Conservation (phyloP, 2,113 vertebrate genomes). For the Hyla sarda region DNA sequence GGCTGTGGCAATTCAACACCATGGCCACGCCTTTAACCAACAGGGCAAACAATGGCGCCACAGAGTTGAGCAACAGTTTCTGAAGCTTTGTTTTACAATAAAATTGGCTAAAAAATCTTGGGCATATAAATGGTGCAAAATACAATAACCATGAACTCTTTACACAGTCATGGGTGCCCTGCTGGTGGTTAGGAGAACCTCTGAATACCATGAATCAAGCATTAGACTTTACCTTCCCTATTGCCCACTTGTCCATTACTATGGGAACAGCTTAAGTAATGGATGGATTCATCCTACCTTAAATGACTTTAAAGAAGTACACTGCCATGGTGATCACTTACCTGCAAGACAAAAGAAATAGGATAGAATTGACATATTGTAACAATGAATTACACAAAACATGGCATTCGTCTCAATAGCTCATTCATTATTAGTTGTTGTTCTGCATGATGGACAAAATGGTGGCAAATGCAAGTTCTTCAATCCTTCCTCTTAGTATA, state of each 20-base stretch:
- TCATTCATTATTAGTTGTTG: too few relatives aligned
- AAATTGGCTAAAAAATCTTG: too few relatives aligned
- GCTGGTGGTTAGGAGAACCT: background rate
- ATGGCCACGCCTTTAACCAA: too few relatives aligned
- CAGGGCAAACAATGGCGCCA: too few relatives aligned
- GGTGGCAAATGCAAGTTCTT: too few relatives aligned
- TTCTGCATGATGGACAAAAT: too few relatives aligned
- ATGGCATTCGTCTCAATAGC: too few relatives aligned
- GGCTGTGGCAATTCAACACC: too few relatives aligned
- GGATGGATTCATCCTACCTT: constrained; percentile 33
- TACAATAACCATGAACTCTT: background rate
- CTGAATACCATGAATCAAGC: background rate
- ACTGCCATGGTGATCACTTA: constrained; percentile 29
- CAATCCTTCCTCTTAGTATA: too few relatives aligned
- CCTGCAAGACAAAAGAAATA: constrained; percentile 45
- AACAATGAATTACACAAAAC: background rate
- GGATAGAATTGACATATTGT: background rate
- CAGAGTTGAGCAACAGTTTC: too few relatives aligned
- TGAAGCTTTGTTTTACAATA: too few relatives aligned
- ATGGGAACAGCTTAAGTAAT: background rate
- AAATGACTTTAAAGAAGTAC: background rate
- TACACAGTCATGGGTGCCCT: background rate
- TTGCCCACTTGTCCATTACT: background rate
- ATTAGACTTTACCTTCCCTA: background rate
- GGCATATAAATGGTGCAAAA: too few relatives aligned